Evolutionary conservation across 1,140 invertebrate genomes (phyloP), one percentile per base, ranked within the genome.

Genomic region (Brachionus sp.): DNA sequence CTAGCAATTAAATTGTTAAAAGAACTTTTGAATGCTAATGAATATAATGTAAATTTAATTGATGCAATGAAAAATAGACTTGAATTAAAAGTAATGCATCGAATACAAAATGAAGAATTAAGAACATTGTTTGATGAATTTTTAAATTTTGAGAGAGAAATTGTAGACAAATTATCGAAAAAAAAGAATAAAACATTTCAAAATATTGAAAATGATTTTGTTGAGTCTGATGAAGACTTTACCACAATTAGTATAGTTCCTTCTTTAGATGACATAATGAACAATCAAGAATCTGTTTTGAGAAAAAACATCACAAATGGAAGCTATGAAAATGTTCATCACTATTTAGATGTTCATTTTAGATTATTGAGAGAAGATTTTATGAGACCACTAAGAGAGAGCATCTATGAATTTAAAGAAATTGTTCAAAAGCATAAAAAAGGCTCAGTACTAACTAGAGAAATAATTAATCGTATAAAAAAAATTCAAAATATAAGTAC

Each of bases 321-420:
- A 2, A 85, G 87, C 0, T 94, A 93, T 86, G 85, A 88, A 7
- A 88, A 91, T 86, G 88, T 91, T 0, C 90, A 93, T 42, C 91
- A 94, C 85, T 95, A 95, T 86, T 87, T 95, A 9, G 93, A 94
- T 85, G 50, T 82, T 42, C 94, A 95, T 85, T 94, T 93, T 86
- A 88, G 93, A 12, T 87, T 94, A 2, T 87, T 95, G 23, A 87
- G 93, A 7, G 93, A 95, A 89, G 94, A 95, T 85, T 88, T 89
- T 53, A 84, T 90, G 50, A 78, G 85, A 19, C 88, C 90, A 16
- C 83, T 90, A 13, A 77, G 89, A 75, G 84, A 88, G n/a, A 89
- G 89, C 35, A 86, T 90, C 25, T 75, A 35, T 25, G 85, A 86
- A 64, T 29, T 88, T 84, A 70, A 33, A 9, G 35, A 82, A 84